Conservation (phyloP, 2,113 vertebrate genomes). For the Neodontobutis hainanensis region DNA sequence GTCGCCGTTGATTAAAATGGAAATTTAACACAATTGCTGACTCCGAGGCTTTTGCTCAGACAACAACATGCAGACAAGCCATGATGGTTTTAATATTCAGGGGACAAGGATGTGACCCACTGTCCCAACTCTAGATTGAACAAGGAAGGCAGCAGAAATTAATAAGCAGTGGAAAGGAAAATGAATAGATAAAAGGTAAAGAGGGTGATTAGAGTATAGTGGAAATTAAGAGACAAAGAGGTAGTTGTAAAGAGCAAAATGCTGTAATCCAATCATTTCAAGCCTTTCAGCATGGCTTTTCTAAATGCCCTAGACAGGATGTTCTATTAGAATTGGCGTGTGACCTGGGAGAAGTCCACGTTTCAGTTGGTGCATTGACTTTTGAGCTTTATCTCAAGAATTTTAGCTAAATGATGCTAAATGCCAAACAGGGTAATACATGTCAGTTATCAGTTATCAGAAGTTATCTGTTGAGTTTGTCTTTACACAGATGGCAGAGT, state of each 20-base stretch:
- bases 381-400: no score
- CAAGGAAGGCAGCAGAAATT: neutral
- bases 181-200: neutral
- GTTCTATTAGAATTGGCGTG: no score
- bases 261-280: no score
- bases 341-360: no score
- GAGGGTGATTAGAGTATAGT: neutral
- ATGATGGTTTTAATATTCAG: conserved; percentile 27
- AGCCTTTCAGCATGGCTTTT: no score
- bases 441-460: no score
- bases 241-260: neutral
- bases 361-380: no score
- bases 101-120: conserved; percentile 38
- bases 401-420: no score
- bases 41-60: neutral
- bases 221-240: neutral
- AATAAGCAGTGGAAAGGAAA: neutral
- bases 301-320: no score
- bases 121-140: conserved; percentile 4
- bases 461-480: no score
- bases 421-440: no score
- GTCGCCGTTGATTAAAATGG: conserved; percentile 64
- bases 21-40: conserved; percentile 54
- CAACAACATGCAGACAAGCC: conserved; percentile 1
- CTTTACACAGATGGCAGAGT: no score